Percentiles rank a stretch among this genome's conserved stretches.
Conservation (phyloP, 2,888 invertebrate species). For the Conops quadrifasciatus region DNA sequence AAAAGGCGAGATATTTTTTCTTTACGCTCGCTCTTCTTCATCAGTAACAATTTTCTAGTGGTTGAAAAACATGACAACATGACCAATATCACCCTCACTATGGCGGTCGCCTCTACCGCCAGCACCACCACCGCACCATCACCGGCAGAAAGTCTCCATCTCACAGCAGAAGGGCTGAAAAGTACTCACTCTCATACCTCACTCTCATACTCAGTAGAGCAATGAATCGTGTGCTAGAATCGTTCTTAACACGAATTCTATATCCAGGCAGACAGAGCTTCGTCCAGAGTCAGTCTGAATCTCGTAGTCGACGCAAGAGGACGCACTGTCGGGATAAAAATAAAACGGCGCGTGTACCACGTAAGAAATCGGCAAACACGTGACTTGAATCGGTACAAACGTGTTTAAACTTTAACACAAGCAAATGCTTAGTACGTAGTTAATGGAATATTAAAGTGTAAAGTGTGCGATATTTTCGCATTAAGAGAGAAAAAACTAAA, state of each 20-base stretch:
- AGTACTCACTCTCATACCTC: background rate
- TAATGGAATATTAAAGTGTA: background rate
- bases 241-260: slow-evolving; percentile 22
- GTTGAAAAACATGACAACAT: background rate
- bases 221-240: slow-evolving; percentile 19
- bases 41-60: background rate
- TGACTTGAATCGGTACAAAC: background rate
- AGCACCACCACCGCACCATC: slow-evolving; percentile 29
- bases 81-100: slow-evolving; percentile 17
- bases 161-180: background rate
- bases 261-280: slow-evolving; percentile 14
- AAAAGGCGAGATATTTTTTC: slow-evolving; percentile 1
- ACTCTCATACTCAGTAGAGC: slow-evolving; percentile 1
- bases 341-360: slow-evolving; percentile 9
- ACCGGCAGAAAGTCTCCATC: background rate
- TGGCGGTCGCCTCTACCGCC: slow-evolving; percentile 13
- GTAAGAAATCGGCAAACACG: background rate
- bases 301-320: slow-evolving; percentile 32
- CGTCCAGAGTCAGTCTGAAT: slow-evolving; percentile 28
- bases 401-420: background rate
- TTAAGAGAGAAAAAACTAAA: slow-evolving; percentile 15
- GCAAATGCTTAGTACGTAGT: background rate
- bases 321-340: background rate
- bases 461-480: slow-evolving; percentile 5
- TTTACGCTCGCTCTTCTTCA: background rate